Percentiles rank a stretch among this genome's conserved stretches.
These are phyloP conservation scores for Drosophila recens DNA, from an alignment of 2,888 invertebrate genomes.

Conservation along the genomic window DNA sequence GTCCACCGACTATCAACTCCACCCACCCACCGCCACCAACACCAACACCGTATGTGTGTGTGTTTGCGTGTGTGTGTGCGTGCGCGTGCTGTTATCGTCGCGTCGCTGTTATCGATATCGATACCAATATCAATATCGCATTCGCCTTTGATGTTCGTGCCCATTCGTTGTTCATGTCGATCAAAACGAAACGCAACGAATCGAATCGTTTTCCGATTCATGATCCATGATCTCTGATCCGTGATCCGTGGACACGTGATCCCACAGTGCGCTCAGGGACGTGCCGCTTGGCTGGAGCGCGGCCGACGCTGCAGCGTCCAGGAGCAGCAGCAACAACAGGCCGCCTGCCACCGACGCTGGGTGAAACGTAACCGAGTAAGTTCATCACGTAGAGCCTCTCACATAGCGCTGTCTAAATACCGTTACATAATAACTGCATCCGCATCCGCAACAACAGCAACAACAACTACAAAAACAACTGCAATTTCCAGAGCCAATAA, in stretches of 20 bases:
- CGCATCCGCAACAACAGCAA: constrained; percentile 2
- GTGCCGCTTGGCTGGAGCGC: constrained; percentile 93
- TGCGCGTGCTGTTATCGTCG: constrained; percentile 41
- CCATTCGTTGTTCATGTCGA: constrained; percentile 55
- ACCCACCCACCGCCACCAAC: constrained; percentile 55
- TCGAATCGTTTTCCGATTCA: constrained; percentile 15
- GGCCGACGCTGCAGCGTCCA: constrained; percentile 89
- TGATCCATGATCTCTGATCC: constrained; percentile 1
- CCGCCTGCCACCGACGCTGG: constrained; percentile 91
- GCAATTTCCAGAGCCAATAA: background rate
- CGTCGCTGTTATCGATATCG: constrained; percentile 54
- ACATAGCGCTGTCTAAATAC: constrained; percentile 21
- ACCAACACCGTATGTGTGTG: constrained; percentile 25
- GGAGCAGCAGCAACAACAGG: constrained; percentile 89
- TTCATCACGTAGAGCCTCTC: constrained; percentile 55
- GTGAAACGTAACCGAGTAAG: constrained; percentile 94
- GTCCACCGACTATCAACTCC: constrained; percentile 20
- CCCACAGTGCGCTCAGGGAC: constrained; percentile 91
- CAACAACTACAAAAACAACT: constrained; percentile 1
- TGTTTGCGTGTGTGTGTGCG: constrained; percentile 37
- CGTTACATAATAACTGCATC: constrained; percentile 7
- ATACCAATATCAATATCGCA: constrained; percentile 18
- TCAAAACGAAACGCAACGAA: constrained; percentile 22
- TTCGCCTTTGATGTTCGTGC: constrained; percentile 57
- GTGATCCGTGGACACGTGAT: background rate